Conservation (phyloP, 2,888 invertebrate species). For the Timandra comae region DNA sequence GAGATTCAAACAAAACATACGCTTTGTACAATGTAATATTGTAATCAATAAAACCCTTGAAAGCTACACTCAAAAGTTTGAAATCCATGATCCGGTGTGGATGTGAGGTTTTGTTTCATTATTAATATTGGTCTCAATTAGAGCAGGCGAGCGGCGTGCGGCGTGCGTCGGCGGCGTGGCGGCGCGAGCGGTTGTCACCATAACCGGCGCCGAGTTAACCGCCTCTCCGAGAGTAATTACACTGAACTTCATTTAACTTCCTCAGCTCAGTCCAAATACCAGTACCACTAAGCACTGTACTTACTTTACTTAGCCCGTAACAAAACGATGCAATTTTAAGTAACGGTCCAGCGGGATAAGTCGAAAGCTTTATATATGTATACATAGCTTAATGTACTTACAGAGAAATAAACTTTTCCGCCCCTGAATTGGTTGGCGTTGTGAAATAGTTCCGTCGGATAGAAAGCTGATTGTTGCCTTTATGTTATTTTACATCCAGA, state of each 20-base stretch:
- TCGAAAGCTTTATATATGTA: slow-evolving; percentile 28
- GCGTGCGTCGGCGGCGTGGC: slow-evolving; percentile 3
- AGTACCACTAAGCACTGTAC: slow-evolving; percentile 64
- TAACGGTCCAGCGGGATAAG: slow-evolving; percentile 53
- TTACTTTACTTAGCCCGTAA: slow-evolving; percentile 62
- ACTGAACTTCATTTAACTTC: slow-evolving; percentile 72
- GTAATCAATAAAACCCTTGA: too few relatives aligned
- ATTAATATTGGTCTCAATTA: slow-evolving; percentile 48
- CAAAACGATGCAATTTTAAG: slow-evolving; percentile 67
- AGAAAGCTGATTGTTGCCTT: slow-evolving; percentile 18
- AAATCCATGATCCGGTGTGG: too few relatives aligned
- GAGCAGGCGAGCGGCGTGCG: slow-evolving; percentile 26
- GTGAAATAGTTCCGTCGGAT: slow-evolving; percentile 13
- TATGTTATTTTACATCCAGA: slow-evolving; percentile 6
- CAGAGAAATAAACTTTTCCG: slow-evolving; percentile 22
- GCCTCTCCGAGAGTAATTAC: slow-evolving; percentile 69
- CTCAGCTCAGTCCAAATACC: slow-evolving; percentile 65
- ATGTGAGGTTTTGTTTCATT: slow-evolving; percentile 20
- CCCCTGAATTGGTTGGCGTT: slow-evolving; percentile 8
- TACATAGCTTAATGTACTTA: slow-evolving; percentile 40
- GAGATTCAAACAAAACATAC: too few relatives aligned
- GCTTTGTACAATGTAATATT: too few relatives aligned
- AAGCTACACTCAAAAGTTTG: too few relatives aligned
- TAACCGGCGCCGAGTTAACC: slow-evolving; percentile 58
- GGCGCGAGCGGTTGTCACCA: slow-evolving; percentile 51